Conservation (phyloP, 2,113 vertebrate genomes). For the Heterotis niloticus region DNA sequence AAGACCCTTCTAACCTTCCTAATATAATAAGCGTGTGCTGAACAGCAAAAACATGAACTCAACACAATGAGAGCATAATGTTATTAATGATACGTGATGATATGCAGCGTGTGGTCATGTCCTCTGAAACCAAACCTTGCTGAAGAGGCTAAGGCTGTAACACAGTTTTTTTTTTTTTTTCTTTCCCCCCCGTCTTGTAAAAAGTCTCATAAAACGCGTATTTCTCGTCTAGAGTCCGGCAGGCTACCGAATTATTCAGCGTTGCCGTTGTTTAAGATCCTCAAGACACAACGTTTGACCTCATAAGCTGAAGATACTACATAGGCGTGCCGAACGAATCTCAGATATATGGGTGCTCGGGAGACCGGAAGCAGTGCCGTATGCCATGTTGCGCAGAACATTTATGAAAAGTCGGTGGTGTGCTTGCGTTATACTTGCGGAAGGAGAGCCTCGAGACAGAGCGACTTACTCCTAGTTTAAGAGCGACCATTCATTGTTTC, state of each 20-base stretch:
- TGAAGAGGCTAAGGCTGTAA: background rate
- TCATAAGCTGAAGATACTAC: too few relatives aligned
- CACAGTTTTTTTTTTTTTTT: background rate
- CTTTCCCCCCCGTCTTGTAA: too few relatives aligned
- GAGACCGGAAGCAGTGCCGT: background rate
- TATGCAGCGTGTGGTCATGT: background rate
- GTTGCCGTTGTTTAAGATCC: too few relatives aligned
- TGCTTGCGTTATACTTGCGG: background rate
- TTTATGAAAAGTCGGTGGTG: conserved; percentile 29
- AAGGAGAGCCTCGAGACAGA: background rate
- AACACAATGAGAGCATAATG: background rate
- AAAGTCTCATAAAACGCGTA: too few relatives aligned
- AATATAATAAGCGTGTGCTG: conserved; percentile 42
- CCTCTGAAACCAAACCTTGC: conserved; percentile 11
- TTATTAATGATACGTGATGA: conserved; percentile 9
- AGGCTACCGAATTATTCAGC: too few relatives aligned
- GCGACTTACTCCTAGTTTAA: conserved; percentile 8
- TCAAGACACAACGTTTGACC: too few relatives aligned
- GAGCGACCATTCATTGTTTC: conserved; percentile 18
- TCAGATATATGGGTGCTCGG: background rate
- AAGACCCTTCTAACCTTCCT: conserved; percentile 45
- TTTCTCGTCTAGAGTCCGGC: too few relatives aligned
- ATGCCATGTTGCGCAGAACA: conserved; percentile 2
- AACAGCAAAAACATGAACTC: conserved; percentile 11
- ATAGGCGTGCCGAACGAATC: background rate